Base-by-base conservation (phyloP, 2,797 vertebrate genomes). In the Leuciscus waleckii region DNA sequence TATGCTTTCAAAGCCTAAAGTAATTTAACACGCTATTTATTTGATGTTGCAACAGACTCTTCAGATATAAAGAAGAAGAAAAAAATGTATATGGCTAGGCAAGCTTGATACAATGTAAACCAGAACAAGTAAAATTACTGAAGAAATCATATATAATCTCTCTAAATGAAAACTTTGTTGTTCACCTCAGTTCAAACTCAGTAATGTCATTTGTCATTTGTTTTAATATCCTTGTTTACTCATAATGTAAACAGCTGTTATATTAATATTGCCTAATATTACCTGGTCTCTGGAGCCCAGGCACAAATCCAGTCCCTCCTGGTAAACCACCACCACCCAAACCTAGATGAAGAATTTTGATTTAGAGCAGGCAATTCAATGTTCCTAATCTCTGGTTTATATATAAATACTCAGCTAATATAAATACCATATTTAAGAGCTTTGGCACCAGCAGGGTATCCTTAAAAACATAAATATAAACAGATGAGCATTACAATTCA, bases 361-460 rank as follows among this genome's bases (percentile, higher is more conserved):
- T 13, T 86, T 29, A 46, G 43, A 77, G 7, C 11, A 77, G 14
- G 37, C 17, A 17, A 32, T 79, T 56, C 5, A 37, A 35, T 7
- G 39, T 37, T n/a, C 4, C 9, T 8, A 71, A 7, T 3, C 19
- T 51, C 13, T 58, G n/a, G 3, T 10, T 65, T 26, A 29, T n/a
- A 70, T 65, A 4, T 3, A 43, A 37, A 37, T 70, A 41, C 63
- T 65, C 26, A 35, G 7, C 41, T 26, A 39, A 43, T 65, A 43
- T 21, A 41, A 78, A 58, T 83, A 81, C 86, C 86, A 19, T 87
- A 87, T 81, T 93, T 92, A 54, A 90, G 89, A 86, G 93, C 87
- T 88, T 92, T 92, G 11, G 88, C 91, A 56, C 90, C 90, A 16
- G 74, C 84, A 43, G 88, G 86, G 83, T 91, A 89, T 88, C 77